These are phyloP conservation scores for Mactra quadrangularis DNA, from an alignment of 1,140 invertebrate genomes.

Conservation along the genomic window DNA sequence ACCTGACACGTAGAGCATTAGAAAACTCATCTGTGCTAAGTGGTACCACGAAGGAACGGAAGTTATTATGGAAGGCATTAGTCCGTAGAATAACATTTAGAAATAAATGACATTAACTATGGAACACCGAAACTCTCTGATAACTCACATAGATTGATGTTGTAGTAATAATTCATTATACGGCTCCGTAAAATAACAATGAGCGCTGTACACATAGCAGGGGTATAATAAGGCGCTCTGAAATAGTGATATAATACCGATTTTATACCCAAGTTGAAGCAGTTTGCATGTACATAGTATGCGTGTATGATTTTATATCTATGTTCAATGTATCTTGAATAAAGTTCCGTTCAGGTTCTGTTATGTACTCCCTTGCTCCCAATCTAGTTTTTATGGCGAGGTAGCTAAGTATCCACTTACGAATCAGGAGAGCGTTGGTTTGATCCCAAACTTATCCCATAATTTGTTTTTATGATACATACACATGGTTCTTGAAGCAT, in stretches of 20 bases:
- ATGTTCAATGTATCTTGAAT: too few species aligned
- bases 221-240: background rate
- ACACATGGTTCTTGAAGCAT: too few species aligned
- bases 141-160: background rate
- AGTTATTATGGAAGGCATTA: conserved; percentile 77
- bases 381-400: too few species aligned
- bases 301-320: too few species aligned
- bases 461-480: too few species aligned
- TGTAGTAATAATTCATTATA: background rate
- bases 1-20: conserved; percentile 95
- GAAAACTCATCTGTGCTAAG: conserved; percentile 90
- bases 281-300: background rate
- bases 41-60: conserved; percentile 82
- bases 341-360: too few species aligned
- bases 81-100: background rate
- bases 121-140: background rate
- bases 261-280: background rate
- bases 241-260: background rate
- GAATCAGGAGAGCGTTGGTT: too few species aligned
- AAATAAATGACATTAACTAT: background rate
- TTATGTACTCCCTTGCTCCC: too few species aligned
- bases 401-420: too few species aligned
- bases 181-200: background rate
- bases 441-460: too few species aligned
- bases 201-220: background rate